Percentiles rank a stretch among this genome's conserved stretches.
Evolutionary conservation across 2,888 invertebrate genomes (phyloP).

Genomic region (Bedellia somnulentella): DNA sequence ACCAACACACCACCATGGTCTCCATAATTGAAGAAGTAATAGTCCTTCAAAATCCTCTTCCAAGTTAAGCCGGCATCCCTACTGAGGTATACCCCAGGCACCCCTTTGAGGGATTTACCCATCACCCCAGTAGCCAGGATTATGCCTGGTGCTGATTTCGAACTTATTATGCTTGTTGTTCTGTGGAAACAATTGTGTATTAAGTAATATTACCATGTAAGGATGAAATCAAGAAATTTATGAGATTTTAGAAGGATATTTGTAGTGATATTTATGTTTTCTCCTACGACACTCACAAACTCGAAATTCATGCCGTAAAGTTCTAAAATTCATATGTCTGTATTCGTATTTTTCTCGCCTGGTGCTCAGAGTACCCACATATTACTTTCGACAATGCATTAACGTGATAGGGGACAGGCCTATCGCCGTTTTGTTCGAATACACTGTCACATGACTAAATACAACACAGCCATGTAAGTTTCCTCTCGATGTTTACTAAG

Average conservation of each 20-base stretch:
- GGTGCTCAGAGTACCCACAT: no score
- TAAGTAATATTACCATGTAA: not conserved
- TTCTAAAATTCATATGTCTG: not conserved
- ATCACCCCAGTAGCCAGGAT: slow-evolving; percentile 85
- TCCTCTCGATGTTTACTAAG: no score
- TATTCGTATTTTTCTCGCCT: no score
- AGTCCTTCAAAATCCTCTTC: slow-evolving; percentile 78
- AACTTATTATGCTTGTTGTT: slow-evolving; percentile 80
- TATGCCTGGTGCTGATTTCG: slow-evolving; percentile 84
- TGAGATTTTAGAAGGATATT: not conserved
- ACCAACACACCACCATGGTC: slow-evolving; percentile 89
- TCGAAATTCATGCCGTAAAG: not conserved
- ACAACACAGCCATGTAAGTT: no score
- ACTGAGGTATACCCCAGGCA: slow-evolving; percentile 78
- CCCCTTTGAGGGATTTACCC: slow-evolving; percentile 76
- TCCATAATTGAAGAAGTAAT: slow-evolving; percentile 85
- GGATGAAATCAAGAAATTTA: not conserved
- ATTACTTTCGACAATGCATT: no score
- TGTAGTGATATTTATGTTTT: no score
- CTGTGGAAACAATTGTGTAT: slow-evolving; percentile 29
- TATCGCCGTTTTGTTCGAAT: no score
- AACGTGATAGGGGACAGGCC: no score
- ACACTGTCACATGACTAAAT: no score
- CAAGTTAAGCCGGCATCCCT: slow-evolving; percentile 82
- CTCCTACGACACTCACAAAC: no score